These are phyloP conservation scores for Drosophila athabasca DNA, from an alignment of 1,140 invertebrate species.

Conservation along the genomic window DNA sequence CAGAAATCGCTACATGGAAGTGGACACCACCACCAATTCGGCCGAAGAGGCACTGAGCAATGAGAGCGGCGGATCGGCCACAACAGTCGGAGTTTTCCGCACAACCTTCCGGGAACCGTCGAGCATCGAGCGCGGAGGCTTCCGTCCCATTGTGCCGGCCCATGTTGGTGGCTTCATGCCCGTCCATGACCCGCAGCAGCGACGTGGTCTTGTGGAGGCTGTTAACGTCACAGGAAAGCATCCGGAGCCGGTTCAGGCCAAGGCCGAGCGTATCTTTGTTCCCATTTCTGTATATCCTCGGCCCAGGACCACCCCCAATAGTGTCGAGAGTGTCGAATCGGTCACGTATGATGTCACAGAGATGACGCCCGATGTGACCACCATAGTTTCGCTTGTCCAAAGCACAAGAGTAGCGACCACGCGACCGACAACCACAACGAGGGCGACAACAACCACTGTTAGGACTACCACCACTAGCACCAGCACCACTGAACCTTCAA, in stretches of 20 bases:
- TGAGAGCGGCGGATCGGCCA: conserved; percentile 64
- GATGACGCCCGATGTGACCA: conserved; percentile 46
- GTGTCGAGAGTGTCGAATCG: conserved; percentile 49
- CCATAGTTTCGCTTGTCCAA: conserved; percentile 41
- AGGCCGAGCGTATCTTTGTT: conserved; percentile 54
- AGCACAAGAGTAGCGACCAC: conserved; percentile 27
- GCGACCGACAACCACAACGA: conserved; percentile 26
- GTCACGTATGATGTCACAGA: conserved; percentile 76
- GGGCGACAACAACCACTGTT: conserved; percentile 26
- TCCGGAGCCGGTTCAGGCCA: not conserved
- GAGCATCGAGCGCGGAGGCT: conserved; percentile 88
- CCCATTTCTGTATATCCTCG: conserved; percentile 36
- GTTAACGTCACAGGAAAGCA: conserved; percentile 57
- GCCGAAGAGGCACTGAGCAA: conserved; percentile 78
- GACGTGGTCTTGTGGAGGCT: conserved; percentile 62
- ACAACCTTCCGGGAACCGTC: conserved; percentile 86
- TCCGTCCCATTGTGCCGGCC: conserved; percentile 88
- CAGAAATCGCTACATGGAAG: conserved; percentile 65
- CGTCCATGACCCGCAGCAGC: conserved; percentile 72
- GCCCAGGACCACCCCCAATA: conserved; percentile 48
- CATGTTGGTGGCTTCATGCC: conserved; percentile 89
- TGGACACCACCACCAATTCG: conserved; percentile 81
- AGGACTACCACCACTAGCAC: conserved; percentile 21
- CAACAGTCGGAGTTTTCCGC: conserved; percentile 75
- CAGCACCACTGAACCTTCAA: conserved; percentile 7